Evolutionary conservation across 2,888 invertebrate genomes (phyloP).

Genomic region (Cheilosia soror): DNA sequence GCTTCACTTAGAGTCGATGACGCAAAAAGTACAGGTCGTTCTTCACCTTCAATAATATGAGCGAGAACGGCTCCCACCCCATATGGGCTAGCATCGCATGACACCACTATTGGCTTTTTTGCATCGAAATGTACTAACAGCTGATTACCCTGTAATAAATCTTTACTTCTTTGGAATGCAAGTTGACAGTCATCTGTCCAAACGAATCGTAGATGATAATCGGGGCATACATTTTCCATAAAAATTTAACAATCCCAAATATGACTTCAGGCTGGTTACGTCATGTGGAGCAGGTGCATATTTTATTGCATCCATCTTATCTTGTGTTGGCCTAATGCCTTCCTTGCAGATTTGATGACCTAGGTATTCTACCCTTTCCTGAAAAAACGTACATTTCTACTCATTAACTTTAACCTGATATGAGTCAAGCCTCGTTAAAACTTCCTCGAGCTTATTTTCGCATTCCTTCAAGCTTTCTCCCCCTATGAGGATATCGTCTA

Average conservation of each 20-base stretch:
- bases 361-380: slow-evolving; percentile 38
- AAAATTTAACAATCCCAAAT: too few relatives aligned
- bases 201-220: too few relatives aligned
- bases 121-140: too few relatives aligned
- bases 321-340: slow-evolving; percentile 49
- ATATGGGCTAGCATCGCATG: too few relatives aligned
- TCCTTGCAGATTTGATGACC: slow-evolving; percentile 47
- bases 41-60: slow-evolving; percentile 60
- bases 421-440: slow-evolving; percentile 17
- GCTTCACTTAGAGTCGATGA: slow-evolving; percentile 47
- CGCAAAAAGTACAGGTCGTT: slow-evolving; percentile 62
- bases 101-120: too few relatives aligned
- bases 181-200: too few relatives aligned
- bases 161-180: too few relatives aligned
- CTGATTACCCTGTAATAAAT: too few relatives aligned
- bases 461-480: slow-evolving; percentile 6
- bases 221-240: too few relatives aligned
- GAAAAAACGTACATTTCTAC: slow-evolving; percentile 66
- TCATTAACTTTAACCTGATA: neutral
- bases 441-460: slow-evolving; percentile 48
- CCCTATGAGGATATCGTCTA: slow-evolving; percentile 66
- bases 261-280: neutral
- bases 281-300: slow-evolving; percentile 52
- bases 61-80: slow-evolving; percentile 45
- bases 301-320: slow-evolving; percentile 46